Percentiles rank a stretch among this genome's conserved stretches.
Evolutionary conservation across 2,113 vertebrate species (phyloP).

Genomic region (Callionymus lyra): DNA sequence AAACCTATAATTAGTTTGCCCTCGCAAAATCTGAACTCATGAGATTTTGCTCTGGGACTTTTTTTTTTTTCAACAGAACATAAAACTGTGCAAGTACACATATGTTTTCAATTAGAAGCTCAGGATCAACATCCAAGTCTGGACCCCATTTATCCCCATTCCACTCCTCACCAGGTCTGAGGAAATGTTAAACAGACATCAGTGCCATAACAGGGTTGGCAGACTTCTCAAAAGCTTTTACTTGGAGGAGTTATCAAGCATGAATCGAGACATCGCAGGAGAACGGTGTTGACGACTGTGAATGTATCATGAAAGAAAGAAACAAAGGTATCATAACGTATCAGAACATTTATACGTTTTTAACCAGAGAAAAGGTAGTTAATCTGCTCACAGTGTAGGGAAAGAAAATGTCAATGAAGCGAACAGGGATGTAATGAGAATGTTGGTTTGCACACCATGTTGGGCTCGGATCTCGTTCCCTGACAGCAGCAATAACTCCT

Average conservation of each 20-base stretch:
- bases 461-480: constrained; percentile 37
- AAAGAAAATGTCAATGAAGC: constrained; percentile 39
- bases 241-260: constrained; percentile 57
- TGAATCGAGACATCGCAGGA: constrained; percentile 40
- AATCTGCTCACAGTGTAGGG: constrained; percentile 5
- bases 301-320: constrained; percentile 35
- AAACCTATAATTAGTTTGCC: constrained; percentile 50
- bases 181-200: constrained; percentile 64
- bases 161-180: constrained; percentile 52
- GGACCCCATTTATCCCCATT: constrained; percentile 55
- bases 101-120: constrained; percentile 66
- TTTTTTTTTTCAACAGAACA: constrained; percentile 55
- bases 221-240: constrained; percentile 44
- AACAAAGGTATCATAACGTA: constrained; percentile 23
- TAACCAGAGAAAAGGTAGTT: constrained; percentile 31
- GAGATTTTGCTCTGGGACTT: constrained; percentile 45
- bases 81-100: constrained; percentile 50
- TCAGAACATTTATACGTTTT: constrained; percentile 40
- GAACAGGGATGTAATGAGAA: constrained; percentile 53
- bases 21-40: constrained; percentile 51
- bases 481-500: constrained; percentile 46
- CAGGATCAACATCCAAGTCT: constrained; percentile 38
- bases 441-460: constrained; percentile 46
- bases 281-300: constrained; percentile 36
- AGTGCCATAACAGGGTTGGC: constrained; percentile 46